Evolutionary conservation across 2,888 invertebrate species (phyloP).

Genomic region (Schizaphis graminum): DNA sequence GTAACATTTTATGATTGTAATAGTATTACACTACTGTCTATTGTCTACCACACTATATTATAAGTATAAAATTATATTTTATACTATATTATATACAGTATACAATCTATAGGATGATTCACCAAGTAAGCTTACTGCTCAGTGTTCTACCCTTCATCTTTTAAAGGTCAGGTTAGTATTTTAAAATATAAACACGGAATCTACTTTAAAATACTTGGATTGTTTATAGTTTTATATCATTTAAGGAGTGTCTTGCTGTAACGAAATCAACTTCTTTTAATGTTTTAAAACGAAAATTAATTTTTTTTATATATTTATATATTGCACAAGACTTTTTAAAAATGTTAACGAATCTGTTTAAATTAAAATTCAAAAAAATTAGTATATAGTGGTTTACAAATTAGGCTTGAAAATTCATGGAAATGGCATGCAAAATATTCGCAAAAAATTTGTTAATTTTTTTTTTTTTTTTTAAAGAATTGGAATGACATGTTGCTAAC

Average conservation of each 20-base stretch:
- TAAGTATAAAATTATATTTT: no score
- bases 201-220: not conserved
- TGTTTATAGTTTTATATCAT: not conserved
- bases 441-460: not conserved
- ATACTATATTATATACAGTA: not conserved
- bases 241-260: not conserved
- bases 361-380: not conserved
- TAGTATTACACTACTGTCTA: not conserved
- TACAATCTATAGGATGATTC: not conserved
- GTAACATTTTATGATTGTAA: not conserved
- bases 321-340: not conserved
- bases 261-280: not conserved
- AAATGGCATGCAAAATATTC: no score
- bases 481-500: not conserved
- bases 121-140: no score
- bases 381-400: no score
- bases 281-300: not conserved
- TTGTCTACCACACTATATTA: no score
- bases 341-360: not conserved
- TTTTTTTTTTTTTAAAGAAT: no score
- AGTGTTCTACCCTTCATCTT: no score
- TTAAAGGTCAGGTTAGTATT: not conserved
- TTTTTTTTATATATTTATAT: not conserved
- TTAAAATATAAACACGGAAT: not conserved
- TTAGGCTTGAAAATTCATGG: no score